Evolutionary conservation across 2,888 invertebrate species (phyloP), one percentile per base, ranked within the genome.

Genomic region (Drosophila robusta): DNA sequence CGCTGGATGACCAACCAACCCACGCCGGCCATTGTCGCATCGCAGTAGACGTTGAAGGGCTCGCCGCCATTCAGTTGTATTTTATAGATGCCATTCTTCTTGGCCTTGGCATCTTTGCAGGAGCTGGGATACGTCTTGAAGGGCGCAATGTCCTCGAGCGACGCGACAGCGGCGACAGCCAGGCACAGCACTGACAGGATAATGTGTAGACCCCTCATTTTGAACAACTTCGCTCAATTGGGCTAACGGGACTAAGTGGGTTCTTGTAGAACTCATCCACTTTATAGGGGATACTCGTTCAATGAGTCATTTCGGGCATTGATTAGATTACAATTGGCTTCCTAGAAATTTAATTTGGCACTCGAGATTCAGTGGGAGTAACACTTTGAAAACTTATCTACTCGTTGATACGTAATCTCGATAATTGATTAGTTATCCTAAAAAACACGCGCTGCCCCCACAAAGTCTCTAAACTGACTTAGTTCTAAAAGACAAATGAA

Each of bases 1-100:
- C 94, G 94, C 88, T 95, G 95, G 92, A 58, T 94, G 92, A 95
- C 94, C 67, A 95, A 94, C 95, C 95, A 95, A 4, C 95, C 95
- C 0, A 94, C 95, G 0, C 94, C 94, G 0, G 93, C 93, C 9
- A 57, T 93, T 38, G 92, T 65, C 0, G 94, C 93, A 44, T 93
- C 93, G 38, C 87, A 87, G n/a, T 52, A 65, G 0, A 94, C 95
- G 84, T 94, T 94, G 89, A 95, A 94, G 0, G 95, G 93, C 0
- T 58, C 55, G 0, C 63, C 26, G 2, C 79, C 66, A 0, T 54
- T 60, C 8, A 78, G 0, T 6, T 79, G 70, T 4, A 77, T 79
- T 32, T 63, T 70, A 1, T 60, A 52, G 26, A 75, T 57, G 41
- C 77, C 57, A 6, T 58, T 72, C 44, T 75, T 75, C 57, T 77